These are phyloP conservation scores for Spongilla lacustris DNA, from an alignment of 37 sponge, comb jelly and placozoan species.

Conservation along the genomic window DNA sequence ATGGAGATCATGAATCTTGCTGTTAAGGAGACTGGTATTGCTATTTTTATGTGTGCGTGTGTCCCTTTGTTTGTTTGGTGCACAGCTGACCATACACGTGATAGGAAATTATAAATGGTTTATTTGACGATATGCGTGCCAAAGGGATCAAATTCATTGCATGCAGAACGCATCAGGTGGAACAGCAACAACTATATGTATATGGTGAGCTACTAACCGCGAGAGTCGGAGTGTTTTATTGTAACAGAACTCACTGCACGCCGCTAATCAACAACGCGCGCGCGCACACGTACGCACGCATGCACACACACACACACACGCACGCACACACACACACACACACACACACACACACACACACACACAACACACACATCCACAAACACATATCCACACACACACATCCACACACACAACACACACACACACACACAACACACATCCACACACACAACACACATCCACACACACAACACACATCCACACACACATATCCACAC, in stretches of 20 bases:
- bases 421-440: neutral
- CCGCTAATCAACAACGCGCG: neutral
- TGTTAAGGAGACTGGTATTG: neutral
- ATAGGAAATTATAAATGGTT: neutral
- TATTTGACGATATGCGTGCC: neutral
- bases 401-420: no score
- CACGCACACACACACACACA: no score
- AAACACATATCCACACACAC: neutral
- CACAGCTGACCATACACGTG: neutral
- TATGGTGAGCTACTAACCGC: neutral
- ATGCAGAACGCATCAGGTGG: neutral
- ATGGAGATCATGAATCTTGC: neutral
- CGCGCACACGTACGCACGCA: neutral
- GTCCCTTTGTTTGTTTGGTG: neutral
- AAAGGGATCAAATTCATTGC: neutral
- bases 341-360: no score
- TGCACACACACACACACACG: no score
- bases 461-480: no score
- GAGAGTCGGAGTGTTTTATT: no score
- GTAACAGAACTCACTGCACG: no score
- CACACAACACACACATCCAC: no score
- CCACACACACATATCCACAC: no score
- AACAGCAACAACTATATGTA: neutral
- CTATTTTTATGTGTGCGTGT: neutral
- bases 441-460: conserved; percentile 14